Conservation (phyloP, 2,888 invertebrate species). For the Orthosia cruda region DNA sequence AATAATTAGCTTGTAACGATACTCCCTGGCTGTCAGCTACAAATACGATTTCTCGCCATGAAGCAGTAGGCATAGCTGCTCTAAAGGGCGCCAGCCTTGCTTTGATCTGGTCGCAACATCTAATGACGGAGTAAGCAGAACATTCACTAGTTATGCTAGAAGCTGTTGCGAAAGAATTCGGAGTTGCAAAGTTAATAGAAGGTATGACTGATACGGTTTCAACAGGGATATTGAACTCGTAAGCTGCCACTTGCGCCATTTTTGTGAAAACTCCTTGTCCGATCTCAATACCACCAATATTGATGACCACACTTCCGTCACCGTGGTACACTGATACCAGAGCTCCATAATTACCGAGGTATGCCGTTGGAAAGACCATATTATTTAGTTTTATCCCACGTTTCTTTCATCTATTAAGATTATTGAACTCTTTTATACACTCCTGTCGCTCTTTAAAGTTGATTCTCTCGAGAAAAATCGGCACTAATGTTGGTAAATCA, state of each 20-base stretch:
- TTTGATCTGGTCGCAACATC: slow-evolving; percentile 75
- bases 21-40: slow-evolving; percentile 75
- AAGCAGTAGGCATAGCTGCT: slow-evolving; percentile 73
- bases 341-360: no score
- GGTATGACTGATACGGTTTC: slow-evolving; percentile 73
- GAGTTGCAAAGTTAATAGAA: slow-evolving; percentile 71
- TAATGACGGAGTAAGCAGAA: slow-evolving; percentile 73
- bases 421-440: no score
- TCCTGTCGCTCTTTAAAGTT: no score
- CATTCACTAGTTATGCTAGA: slow-evolving; percentile 77
- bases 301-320: no score
- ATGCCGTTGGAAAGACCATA: no score
- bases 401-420: no score
- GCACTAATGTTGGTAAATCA: no score
- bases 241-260: slow-evolving; percentile 76
- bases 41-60: slow-evolving; percentile 74
- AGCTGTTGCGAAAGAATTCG: slow-evolving; percentile 74
- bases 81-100: slow-evolving; percentile 72
- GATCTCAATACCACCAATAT: no score
- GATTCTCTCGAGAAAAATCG: no score
- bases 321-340: no score
- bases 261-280: no score
- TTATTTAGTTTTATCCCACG: no score
- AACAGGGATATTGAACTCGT: slow-evolving; percentile 72
- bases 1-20: slow-evolving; percentile 76